Evolutionary conservation across 2,888 invertebrate genomes (phyloP).

Genomic region (Cephus pulcher): DNA sequence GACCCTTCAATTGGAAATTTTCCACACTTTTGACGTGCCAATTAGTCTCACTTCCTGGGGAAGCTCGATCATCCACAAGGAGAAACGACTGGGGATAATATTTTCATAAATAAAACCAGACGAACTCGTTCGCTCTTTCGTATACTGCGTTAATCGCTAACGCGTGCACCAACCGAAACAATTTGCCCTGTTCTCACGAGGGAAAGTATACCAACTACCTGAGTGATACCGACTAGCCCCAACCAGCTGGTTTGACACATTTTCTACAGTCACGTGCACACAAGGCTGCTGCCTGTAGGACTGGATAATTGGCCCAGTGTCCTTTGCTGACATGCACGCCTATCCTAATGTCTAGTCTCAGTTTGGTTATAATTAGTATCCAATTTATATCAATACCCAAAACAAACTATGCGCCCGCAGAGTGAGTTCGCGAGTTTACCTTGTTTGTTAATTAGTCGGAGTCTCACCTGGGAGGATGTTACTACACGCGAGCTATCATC

Average conservation of each 20-base stretch:
- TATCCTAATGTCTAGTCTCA: not conserved
- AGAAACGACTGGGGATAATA: not conserved
- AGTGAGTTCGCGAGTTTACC: not conserved
- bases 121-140: not conserved
- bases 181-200: not conserved
- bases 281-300: not conserved
- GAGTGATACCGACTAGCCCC: not conserved
- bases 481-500: conserved; percentile 28
- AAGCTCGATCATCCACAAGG: not conserved
- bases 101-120: not conserved
- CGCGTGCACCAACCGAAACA: not conserved
- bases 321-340: not conserved
- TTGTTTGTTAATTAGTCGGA: conserved; percentile 35
- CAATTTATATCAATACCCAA: not conserved
- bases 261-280: not conserved
- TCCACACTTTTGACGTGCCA: not conserved
- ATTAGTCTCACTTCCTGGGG: not conserved
- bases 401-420: not conserved
- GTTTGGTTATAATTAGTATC: not conserved
- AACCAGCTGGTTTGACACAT: not conserved
- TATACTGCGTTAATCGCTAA: not conserved
- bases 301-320: not conserved
- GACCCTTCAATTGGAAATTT: not conserved
- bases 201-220: not conserved
- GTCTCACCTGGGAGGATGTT: conserved; percentile 41